Percentiles rank a stretch among this genome's conserved stretches.
phyloP scores from a whole-genome alignment of 2,888 invertebrate species.

The Cryptocephalus moraei region DNA sequence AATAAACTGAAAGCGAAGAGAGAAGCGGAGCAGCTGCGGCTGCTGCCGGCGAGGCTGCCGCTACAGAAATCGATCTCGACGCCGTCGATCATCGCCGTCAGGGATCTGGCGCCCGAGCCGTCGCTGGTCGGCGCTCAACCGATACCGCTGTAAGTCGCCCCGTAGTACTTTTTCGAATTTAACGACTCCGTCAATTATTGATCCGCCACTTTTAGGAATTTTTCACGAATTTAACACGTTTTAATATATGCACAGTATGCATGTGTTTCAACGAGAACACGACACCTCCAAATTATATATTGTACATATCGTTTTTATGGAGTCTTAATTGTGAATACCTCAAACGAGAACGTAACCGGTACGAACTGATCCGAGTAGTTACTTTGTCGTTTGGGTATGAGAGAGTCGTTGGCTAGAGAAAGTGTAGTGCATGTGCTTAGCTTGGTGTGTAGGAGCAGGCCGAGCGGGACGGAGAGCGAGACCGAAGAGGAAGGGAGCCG shows the following conservation, averaged over 20 bases:
- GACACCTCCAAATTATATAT: too few relatives aligned
- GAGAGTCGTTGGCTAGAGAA: constrained; percentile 24
- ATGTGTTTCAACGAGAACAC: too few relatives aligned
- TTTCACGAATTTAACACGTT: too few relatives aligned
- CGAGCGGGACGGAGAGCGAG: constrained; percentile 64
- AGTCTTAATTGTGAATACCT: too few relatives aligned
- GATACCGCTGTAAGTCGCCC: constrained; percentile 46
- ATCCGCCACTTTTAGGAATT: too few relatives aligned
- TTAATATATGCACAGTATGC: too few relatives aligned
- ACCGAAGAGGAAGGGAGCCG: constrained; percentile 57
- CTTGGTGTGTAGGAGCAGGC: constrained; percentile 45
- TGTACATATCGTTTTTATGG: too few relatives aligned
- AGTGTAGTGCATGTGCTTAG: constrained; percentile 41
- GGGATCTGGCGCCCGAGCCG: constrained; percentile 49
- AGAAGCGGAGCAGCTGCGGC: constrained; percentile 43
- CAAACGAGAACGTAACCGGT: too few relatives aligned
- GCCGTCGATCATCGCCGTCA: constrained; percentile 71
- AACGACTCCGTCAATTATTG: too few relatives aligned
- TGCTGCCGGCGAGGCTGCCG: constrained; percentile 59
- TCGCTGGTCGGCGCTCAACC: constrained; percentile 40
- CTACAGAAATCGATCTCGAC: constrained; percentile 86
- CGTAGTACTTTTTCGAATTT: too few relatives aligned
- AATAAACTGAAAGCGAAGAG: constrained; percentile 56
- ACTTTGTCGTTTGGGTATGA: too few relatives aligned
- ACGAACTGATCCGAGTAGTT: too few relatives aligned